A percentile compares a stretch with the other conserved stretches of the same genome.
phyloP scores from a whole-genome alignment of 2,888 invertebrate genomes.

The Acrocera orbiculus region DNA sequence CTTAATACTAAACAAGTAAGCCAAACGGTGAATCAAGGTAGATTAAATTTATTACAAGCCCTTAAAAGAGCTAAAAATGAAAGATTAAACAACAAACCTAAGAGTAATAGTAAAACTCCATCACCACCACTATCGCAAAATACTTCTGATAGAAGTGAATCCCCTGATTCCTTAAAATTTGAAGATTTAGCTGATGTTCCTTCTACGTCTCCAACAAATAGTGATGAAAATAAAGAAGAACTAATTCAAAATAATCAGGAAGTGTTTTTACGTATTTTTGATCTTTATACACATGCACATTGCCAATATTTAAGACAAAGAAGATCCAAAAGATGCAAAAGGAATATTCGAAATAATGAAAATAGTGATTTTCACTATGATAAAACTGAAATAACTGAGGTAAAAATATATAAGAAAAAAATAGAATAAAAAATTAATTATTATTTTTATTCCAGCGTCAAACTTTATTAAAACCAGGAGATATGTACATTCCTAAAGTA shows the following conservation, averaged over 20 bases:
- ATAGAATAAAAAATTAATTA: conserved; percentile 22
- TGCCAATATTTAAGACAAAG: conserved; percentile 23
- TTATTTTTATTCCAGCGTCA: conserved; percentile 22
- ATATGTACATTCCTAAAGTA: too few relatives aligned
- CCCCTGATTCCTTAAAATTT: conserved; percentile 2
- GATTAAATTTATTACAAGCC: conserved; percentile 25
- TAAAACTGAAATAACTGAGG: conserved; percentile 18
- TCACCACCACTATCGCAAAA: neutral
- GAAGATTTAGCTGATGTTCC: conserved; percentile 18
- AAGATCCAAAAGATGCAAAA: conserved; percentile 27
- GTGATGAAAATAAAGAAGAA: conserved; percentile 11
- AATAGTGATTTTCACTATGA: conserved; percentile 29
- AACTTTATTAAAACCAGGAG: too few relatives aligned
- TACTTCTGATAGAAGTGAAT: neutral
- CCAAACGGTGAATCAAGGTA: conserved; percentile 20
- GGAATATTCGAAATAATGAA: conserved; percentile 25
- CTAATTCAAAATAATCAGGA: conserved; percentile 22
- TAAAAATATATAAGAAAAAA: conserved; percentile 14
- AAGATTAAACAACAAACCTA: neutral
- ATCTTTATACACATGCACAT: conserved; percentile 22
- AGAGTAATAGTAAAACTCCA: neutral
- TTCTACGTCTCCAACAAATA: conserved; percentile 3
- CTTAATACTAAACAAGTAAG: conserved; percentile 10
- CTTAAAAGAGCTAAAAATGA: conserved; percentile 22
- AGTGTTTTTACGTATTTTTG: conserved; percentile 22